Evolutionary conservation across 2,888 invertebrate species (phyloP).

Genomic region (Eulithis testata): DNA sequence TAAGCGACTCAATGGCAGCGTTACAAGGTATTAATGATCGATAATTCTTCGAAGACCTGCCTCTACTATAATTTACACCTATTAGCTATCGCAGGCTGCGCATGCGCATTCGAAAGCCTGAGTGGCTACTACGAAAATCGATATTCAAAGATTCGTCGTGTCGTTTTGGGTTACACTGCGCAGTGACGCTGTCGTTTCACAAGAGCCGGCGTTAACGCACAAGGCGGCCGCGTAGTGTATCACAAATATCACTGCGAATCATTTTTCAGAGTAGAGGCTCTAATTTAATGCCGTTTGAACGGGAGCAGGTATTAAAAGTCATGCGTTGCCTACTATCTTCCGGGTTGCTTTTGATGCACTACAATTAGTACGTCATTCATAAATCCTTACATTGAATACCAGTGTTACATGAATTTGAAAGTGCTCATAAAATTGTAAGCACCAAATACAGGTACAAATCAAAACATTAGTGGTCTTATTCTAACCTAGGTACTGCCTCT

Average conservation of each 20-base stretch:
- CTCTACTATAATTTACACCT: constrained; percentile 55
- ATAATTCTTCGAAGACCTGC: constrained; percentile 57
- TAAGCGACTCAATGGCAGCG: constrained; percentile 56
- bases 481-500: too few species aligned
- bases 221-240: too few species aligned
- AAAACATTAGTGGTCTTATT: too few species aligned
- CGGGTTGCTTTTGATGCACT: not conserved
- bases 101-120: constrained; percentile 49
- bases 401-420: not conserved
- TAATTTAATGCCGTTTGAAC: constrained; percentile 42
- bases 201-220: too few species aligned
- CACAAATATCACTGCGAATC: too few species aligned
- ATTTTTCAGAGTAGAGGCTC: too few species aligned
- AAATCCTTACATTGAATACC: not conserved
- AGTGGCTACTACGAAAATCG: too few species aligned
- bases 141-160: too few species aligned
- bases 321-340: constrained; percentile 12
- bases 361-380: constrained; percentile 9
- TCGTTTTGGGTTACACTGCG: too few species aligned
- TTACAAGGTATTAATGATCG: constrained; percentile 63
- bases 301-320: constrained; percentile 33
- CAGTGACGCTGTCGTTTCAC: too few species aligned
- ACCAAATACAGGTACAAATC: too few species aligned
- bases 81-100: constrained; percentile 36
- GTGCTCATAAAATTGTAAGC: too few species aligned